Conservation (phyloP, 1,140 invertebrate genomes). For the Centruroides vittatus region DNA sequence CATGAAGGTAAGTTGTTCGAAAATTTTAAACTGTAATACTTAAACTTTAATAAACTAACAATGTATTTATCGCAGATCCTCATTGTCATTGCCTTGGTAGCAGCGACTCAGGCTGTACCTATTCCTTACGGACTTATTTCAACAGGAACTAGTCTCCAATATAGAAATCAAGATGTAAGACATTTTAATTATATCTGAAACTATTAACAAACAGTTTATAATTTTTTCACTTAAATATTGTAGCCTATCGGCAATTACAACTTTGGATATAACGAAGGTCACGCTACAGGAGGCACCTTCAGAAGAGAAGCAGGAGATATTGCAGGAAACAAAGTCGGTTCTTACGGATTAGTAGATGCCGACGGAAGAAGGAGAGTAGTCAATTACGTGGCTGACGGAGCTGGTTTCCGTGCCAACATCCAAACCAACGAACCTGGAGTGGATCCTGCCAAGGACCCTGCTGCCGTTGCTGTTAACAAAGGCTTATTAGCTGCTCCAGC, state of each 20-base stretch:
- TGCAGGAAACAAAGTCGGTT: constrained; percentile 19
- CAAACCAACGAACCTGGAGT: constrained; percentile 21
- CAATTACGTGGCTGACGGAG: constrained; percentile 20
- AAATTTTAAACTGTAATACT: too few relatives aligned
- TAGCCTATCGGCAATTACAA: constrained; percentile 17
- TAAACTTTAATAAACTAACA: too few relatives aligned
- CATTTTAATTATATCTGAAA: neutral
- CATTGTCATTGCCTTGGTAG: too few relatives aligned
- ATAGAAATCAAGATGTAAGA: constrained; percentile 18
- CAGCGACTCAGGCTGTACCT: too few relatives aligned
- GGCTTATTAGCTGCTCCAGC: neutral
- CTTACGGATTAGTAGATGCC: constrained; percentile 20
- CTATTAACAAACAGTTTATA: neutral
- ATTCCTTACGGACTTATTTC: neutral
- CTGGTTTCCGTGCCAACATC: constrained; percentile 17
- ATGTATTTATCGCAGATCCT: too few relatives aligned
- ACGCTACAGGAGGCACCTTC: constrained; percentile 21
- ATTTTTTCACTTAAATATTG: too few relatives aligned
- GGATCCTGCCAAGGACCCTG: constrained; percentile 17
- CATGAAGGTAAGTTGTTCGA: too few relatives aligned
- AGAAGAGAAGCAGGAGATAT: constrained; percentile 20
- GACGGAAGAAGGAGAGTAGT: constrained; percentile 22
- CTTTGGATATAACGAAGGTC: constrained; percentile 22
- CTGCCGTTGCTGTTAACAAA: constrained; percentile 17
- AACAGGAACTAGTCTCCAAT: constrained; percentile 18